Conservation (phyloP, 92 coral and sea anemone species). For the Pocillopora grandis region DNA sequence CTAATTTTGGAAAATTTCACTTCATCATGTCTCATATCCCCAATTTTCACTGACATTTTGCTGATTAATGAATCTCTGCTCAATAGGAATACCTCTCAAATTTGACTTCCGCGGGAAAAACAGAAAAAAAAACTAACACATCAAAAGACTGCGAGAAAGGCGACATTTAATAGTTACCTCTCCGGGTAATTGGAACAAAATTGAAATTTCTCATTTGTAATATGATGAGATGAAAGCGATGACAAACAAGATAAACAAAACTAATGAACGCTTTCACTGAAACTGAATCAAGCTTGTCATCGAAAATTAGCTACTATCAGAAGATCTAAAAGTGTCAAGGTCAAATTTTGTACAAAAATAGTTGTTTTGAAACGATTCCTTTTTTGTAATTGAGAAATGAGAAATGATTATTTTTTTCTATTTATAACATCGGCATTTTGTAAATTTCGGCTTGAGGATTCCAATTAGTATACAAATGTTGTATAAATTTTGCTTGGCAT, state of each 20-base stretch:
- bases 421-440: not conserved
- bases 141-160: no score
- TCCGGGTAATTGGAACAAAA: no score
- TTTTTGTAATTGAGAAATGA: not conserved
- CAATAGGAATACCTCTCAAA: no score
- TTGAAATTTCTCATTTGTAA: no score
- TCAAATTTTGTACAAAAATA: not conserved
- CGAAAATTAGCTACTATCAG: not conserved
- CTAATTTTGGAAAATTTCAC: no score
- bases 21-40: no score
- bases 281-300: not conserved
- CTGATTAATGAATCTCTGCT: no score
- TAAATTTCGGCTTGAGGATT: not conserved
- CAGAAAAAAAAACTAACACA: no score
- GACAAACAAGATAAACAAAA: not conserved
- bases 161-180: no score
- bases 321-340: not conserved
- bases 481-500: not conserved
- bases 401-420: not conserved
- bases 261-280: not conserved
- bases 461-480: not conserved
- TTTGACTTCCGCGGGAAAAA: no score
- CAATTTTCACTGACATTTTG: no score
- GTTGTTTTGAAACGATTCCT: not conserved
- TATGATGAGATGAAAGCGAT: no score